Base-by-base conservation (phyloP, 2,113 vertebrate species). In the Corvus hawaiiensis region DNA sequence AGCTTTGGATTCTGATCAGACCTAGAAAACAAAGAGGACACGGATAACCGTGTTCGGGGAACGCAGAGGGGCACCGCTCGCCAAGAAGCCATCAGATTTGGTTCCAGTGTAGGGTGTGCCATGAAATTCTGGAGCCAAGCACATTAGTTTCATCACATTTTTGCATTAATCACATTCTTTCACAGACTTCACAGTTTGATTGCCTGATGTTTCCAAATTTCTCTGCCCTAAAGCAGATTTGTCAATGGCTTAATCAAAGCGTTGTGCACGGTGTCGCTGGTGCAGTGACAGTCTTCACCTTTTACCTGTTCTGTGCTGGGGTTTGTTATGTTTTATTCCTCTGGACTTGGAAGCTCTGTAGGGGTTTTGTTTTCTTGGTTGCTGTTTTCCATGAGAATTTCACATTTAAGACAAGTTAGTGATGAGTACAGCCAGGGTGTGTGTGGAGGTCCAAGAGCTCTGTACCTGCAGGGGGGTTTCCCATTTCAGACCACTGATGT, bases 131-230 rank as follows among this genome's bases (percentile, higher is more conserved):
- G 72, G 49, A 97, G 97, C 97, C 97, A 97, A 93, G 59, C 86
- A 51, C 95, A 84, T 98, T 94, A 84, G 93, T 95, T 95, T 81
- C 92, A 52, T 97, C 94, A 63, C 95, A 56, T 96, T 96, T 94
- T 84, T 96, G 93, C 94, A 96, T 97, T 95, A 97, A 96, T 98
- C 97, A 95, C 93, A 39, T 95, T 96, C 96, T 97, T 97, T 95
- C 95, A 89, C 94, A 97, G 97, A 64, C 96, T 91, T 97, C 97
- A 96, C 96, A 96, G 97, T 97, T 96, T 96, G 98, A 96, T 92
- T 94, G 96, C 97, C 96, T 74, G 96, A 95, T 88, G 95, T 96
- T 97, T 97, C 97, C 95, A 94, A 93, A 96, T 97, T 94, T 88
- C 93, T 87, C 90, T 96, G 96, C 97, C 97, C 95, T 74, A 33